These are phyloP conservation scores for Ichneumoninae sp. DNA, from an alignment of 2,888 invertebrate species.

Conservation along the genomic window DNA sequence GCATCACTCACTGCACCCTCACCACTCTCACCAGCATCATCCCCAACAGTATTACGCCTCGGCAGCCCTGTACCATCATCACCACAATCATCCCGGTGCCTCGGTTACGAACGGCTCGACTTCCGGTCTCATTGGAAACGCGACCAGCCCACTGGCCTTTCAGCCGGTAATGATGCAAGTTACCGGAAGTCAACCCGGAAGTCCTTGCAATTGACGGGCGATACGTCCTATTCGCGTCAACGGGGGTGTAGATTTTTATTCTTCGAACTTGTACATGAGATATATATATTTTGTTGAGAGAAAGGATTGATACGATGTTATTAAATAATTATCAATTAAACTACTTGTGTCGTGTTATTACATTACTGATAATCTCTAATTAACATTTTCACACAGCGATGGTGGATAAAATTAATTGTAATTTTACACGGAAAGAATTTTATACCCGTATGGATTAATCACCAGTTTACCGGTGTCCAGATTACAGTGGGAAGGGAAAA, in stretches of 20 bases:
- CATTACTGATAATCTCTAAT: neutral
- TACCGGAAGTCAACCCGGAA: conserved; percentile 75
- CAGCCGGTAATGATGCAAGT: conserved; percentile 78
- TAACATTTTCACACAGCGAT: neutral
- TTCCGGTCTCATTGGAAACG: conserved; percentile 65
- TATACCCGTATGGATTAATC: neutral
- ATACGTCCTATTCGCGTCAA: conserved; percentile 15
- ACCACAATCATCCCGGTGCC: conserved; percentile 77
- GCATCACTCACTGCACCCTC: conserved; percentile 72
- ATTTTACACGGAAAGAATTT: no score
- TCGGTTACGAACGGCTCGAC: conserved; percentile 67
- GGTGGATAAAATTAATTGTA: neutral
- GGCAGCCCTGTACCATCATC: conserved; percentile 81
- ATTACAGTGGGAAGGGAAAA: no score
- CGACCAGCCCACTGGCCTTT: conserved; percentile 72
- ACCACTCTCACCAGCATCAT: conserved; percentile 76
- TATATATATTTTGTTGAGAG: conserved; percentile 8
- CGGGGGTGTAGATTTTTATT: conserved; percentile 11
- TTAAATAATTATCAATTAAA: conserved; percentile 15
- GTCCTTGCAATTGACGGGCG: conserved; percentile 77
- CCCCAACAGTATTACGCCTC: conserved; percentile 83
- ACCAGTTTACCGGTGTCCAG: neutral
- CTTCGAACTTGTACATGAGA: conserved; percentile 25
- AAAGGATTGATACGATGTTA: conserved; percentile 1
- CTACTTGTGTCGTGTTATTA: conserved; percentile 7